These are phyloP conservation scores for Seira musarum DNA, from an alignment of 2,888 invertebrate genomes.

Conservation along the genomic window DNA sequence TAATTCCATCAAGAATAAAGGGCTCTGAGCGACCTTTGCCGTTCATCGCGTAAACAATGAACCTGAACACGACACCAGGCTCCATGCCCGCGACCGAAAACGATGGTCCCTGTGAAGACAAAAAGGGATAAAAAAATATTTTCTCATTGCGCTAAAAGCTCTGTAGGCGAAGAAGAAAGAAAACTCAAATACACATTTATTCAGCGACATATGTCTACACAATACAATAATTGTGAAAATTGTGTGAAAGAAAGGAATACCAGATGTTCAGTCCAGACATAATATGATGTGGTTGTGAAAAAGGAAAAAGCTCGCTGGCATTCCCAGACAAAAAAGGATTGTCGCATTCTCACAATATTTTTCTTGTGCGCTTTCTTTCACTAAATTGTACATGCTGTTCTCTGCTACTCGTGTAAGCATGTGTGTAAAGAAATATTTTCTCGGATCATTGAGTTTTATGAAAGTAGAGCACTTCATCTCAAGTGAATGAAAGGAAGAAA, in stretches of 20 bases:
- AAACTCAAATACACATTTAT: background rate
- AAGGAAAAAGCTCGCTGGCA: too few species aligned
- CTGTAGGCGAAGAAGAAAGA: background rate
- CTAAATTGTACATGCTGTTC: background rate
- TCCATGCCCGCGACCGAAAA: slow-evolving; percentile 70
- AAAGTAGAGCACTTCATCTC: slow-evolving; percentile 51
- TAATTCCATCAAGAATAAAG: slow-evolving; percentile 86
- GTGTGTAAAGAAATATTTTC: slow-evolving; percentile 37
- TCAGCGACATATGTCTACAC: too few species aligned
- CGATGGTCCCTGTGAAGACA: slow-evolving; percentile 64
- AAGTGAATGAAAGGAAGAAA: slow-evolving; percentile 44
- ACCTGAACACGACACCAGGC: slow-evolving; percentile 74
- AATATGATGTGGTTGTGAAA: too few species aligned
- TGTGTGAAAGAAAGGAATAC: too few species aligned
- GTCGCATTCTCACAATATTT: too few species aligned
- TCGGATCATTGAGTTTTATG: slow-evolving; percentile 52
- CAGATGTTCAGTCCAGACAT: too few species aligned
- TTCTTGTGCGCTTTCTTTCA: too few species aligned
- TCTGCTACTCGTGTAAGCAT: slow-evolving; percentile 27
- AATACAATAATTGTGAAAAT: too few species aligned
- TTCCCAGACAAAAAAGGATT: too few species aligned
- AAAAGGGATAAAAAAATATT: slow-evolving; percentile 35
- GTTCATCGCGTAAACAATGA: slow-evolving; percentile 88
- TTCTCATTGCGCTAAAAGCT: slow-evolving; percentile 53
- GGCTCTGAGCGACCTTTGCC: slow-evolving; percentile 91